Percentiles rank a stretch among this genome's conserved stretches.
These are phyloP conservation scores for Gryllus bimaculatus DNA, from an alignment of 1,140 invertebrate genomes.

Conservation along the genomic window DNA sequence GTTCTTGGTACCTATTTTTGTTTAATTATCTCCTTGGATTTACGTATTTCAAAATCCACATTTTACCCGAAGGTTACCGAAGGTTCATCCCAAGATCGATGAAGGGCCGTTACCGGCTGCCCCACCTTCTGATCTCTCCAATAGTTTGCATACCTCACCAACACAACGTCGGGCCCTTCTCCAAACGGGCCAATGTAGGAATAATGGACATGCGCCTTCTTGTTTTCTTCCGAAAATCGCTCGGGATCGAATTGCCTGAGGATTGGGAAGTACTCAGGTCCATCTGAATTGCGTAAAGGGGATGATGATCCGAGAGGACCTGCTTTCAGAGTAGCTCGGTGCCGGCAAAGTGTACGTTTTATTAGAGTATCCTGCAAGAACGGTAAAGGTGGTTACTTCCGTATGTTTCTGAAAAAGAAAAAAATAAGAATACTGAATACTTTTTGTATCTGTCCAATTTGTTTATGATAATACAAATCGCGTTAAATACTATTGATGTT, in stretches of 20 bases:
- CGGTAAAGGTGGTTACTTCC: not conserved
- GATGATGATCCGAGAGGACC: conserved; percentile 27
- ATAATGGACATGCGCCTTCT: conserved; percentile 29
- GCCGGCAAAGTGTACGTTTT: not conserved
- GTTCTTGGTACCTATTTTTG: too few species aligned
- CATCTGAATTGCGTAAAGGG: conserved; percentile 38
- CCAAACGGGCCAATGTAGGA: conserved; percentile 45
- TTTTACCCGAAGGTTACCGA: too few species aligned
- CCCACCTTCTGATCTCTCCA: too few species aligned
- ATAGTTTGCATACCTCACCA: conserved; percentile 34
- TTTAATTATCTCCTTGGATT: too few species aligned
- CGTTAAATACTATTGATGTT: too few species aligned
- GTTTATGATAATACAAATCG: too few species aligned
- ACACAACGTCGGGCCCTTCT: conserved; percentile 45
- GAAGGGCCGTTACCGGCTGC: too few species aligned
- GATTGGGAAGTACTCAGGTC: conserved; percentile 37
- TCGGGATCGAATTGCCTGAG: conserved; percentile 44
- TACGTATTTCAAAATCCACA: too few species aligned
- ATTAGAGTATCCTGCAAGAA: not conserved
- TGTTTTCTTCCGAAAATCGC: conserved; percentile 39
- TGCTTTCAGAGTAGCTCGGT: not conserved
- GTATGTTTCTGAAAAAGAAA: not conserved
- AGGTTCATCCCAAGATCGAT: too few species aligned
- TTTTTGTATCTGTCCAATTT: too few species aligned
- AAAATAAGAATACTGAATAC: too few species aligned